Conservation (phyloP, 2,797 vertebrate genomes). For the Xenopus petersii region DNA sequence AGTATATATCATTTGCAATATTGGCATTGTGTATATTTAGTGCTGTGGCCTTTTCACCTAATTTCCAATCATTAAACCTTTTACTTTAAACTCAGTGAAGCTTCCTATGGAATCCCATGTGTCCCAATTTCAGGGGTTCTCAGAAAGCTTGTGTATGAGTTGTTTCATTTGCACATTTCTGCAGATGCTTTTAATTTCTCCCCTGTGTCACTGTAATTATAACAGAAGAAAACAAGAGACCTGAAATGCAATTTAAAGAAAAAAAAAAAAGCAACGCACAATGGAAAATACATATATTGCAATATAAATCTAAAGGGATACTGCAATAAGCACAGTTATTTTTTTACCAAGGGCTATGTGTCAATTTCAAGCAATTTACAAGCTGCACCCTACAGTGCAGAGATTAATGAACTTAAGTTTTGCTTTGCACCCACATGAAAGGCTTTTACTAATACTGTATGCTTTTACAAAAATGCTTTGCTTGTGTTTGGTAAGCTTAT, state of each 20-base stretch:
- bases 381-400: too few species aligned
- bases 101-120: slow-evolving; percentile 7
- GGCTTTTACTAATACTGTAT: too few species aligned
- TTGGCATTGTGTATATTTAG: neutral
- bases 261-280: slow-evolving; percentile 3
- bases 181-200: slow-evolving; percentile 16
- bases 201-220: slow-evolving; percentile 12
- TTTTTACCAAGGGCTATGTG: too few species aligned
- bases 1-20: neutral
- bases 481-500: too few species aligned
- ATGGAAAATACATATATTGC: slow-evolving; percentile 1
- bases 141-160: slow-evolving; percentile 5
- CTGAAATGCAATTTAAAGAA: slow-evolving; percentile 3
- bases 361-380: too few species aligned
- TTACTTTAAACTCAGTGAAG: neutral
- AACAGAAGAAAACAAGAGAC: neutral
- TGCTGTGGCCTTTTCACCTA: neutral
- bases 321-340: neutral
- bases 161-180: slow-evolving; percentile 16
- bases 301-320: neutral
- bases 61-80: neutral
- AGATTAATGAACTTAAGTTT: too few species aligned
- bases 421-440: too few species aligned
- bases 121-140: neutral
- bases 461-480: too few species aligned